Percentiles rank a stretch among this genome's conserved stretches.
phyloP scores from a whole-genome alignment of 1,140 invertebrate genomes.

The Bactericera cockerelli region DNA sequence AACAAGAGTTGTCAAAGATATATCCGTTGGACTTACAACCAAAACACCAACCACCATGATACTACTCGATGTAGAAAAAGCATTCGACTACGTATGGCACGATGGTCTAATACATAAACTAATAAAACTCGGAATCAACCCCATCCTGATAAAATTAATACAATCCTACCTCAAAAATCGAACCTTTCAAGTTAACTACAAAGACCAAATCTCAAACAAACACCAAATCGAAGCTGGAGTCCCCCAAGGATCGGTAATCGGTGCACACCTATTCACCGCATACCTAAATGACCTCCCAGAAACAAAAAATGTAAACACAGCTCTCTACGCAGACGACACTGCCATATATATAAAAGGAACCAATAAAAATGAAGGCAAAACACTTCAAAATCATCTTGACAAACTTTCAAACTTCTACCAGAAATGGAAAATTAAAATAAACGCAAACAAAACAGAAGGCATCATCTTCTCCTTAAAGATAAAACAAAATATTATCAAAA shows the following conservation, averaged over 20 bases:
- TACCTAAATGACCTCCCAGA: constrained; percentile 9
- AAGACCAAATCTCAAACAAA: not conserved
- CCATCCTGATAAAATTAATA: not conserved
- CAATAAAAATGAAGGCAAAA: constrained; percentile 9
- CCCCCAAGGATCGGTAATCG: constrained; percentile 8
- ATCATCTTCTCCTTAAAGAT: constrained; percentile 15
- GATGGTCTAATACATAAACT: constrained; percentile 26
- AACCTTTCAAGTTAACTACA: constrained; percentile 9
- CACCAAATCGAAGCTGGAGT: constrained; percentile 3
- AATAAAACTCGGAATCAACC: not conserved
- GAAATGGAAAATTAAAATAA: constrained; percentile 23
- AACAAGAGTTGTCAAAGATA: constrained; percentile 24
- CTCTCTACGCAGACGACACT: constrained; percentile 13
- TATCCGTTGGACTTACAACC: constrained; percentile 23
- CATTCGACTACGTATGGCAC: constrained; percentile 30
- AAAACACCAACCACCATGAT: constrained; percentile 23
- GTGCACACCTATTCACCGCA: constrained; percentile 1
- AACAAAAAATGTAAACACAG: not conserved
- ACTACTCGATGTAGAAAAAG: constrained; percentile 30
- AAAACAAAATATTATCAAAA: not conserved
- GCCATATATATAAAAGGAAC: constrained; percentile 8
- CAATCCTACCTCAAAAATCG: constrained; percentile 3
- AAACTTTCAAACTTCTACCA: constrained; percentile 12
- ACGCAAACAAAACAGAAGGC: constrained; percentile 18
- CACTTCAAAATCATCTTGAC: constrained; percentile 16